phyloP scores from a whole-genome alignment of 2,888 invertebrate genomes.

The Leptinotarsa haldemani region DNA sequence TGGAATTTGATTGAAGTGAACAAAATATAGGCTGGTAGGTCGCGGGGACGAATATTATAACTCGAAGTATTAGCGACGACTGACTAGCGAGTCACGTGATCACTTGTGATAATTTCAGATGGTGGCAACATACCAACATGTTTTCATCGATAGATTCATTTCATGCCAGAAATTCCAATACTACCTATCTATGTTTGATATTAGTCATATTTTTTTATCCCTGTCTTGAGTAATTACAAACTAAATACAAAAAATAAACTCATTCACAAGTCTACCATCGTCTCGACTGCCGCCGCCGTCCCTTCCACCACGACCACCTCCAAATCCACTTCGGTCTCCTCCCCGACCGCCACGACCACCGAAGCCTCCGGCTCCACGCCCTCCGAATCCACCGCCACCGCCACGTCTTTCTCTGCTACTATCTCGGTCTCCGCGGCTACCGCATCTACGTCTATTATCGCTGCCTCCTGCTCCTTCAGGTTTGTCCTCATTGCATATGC shows the following conservation, averaged over 20 bases:
- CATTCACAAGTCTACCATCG: background rate
- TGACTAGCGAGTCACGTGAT: too few species aligned
- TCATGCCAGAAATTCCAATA: too few species aligned
- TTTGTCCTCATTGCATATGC: slow-evolving; percentile 80
- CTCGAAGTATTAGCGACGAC: too few species aligned
- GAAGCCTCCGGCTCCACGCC: background rate
- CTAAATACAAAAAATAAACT: slow-evolving; percentile 9
- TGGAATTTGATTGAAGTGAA: too few species aligned
- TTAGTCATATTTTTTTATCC: background rate
- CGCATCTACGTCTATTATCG: background rate
- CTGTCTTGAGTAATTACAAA: slow-evolving; percentile 3
- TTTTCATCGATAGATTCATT: too few species aligned
- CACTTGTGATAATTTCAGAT: too few species aligned
- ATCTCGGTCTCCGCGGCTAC: slow-evolving; percentile 43
- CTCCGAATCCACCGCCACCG: background rate
- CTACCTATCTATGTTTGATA: too few species aligned
- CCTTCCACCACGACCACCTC: background rate
- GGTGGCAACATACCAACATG: too few species aligned
- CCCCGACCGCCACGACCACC: background rate
- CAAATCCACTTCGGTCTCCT: slow-evolving; percentile 62
- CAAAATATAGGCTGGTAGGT: too few species aligned
- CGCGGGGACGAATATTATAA: too few species aligned
- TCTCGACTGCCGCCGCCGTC: background rate
- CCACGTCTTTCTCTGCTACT: background rate
- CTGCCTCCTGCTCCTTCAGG: slow-evolving; percentile 67